Evolutionary conservation across 2,113 vertebrate genomes (phyloP), one percentile per base, ranked within the genome.

Genomic region (Ophiodon elongatus): DNA sequence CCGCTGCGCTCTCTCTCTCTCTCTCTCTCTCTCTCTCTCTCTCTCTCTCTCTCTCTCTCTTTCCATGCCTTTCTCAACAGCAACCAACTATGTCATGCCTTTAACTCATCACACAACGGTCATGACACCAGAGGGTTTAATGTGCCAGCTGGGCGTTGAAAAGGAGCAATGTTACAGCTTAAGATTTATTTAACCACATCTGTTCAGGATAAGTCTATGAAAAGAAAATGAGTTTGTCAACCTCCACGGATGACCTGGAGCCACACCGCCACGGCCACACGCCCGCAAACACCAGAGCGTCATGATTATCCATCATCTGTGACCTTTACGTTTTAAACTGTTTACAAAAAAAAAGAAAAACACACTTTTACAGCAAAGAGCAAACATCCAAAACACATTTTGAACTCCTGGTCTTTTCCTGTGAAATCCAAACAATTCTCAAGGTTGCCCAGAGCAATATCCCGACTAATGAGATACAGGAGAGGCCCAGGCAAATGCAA

Each of bases 401-500:
- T 75, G 21, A 81, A 66, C 43, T 62, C 66, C 72, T 11, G 68
- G 6, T 59, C 57, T 60, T 35, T 82, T 87, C 47, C 59, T 31
- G 43, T 86, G 72, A 80, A 88, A 89, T 79, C 66, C 35, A 84
- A 90, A 77, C 72, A 73, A 60, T 60, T 33, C 15, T 81, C 82
- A 88, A 89, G 91, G 89, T 89, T 25, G 67, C 83, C 2, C 1
- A 31, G 67, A 80, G 85, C 67, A 62, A 70, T 10, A 59, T 29
- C 6, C 27, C 4, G 11, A 25, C 60, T 85, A 90, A 89, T 89
- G 73, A 88, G 85, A 91, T 86, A 68, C 86, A 83, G 73, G 74
- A 74, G 80, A 79, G 11, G 59, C 65, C n/a, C 25, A 4, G 75
- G 83, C 50, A 59, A 86, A 71, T 15, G 33, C 47, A 13, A 54